Evolutionary conservation across 64 coral and sea anemone genomes (phyloP), one percentile per base, ranked within the genome.

Genomic region (Platygyra sinensis): DNA sequence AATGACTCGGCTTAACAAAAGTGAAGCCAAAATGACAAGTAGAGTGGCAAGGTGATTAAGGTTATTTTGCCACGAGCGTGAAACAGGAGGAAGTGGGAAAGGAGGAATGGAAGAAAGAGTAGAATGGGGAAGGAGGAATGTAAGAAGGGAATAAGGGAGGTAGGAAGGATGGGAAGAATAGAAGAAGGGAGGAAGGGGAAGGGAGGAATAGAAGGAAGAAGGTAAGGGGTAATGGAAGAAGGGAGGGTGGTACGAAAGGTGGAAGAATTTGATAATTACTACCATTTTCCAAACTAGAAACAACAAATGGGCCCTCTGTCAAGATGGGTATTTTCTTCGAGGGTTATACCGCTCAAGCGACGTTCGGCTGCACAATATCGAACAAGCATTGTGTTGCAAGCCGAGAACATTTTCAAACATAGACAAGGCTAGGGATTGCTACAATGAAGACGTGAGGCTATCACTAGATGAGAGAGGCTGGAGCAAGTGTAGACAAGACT

Each of bases 361-460:
- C 20, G 24, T 42, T 78, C 13, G 9, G 39, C n/a, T 78, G 19
- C 8, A 25, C 0, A 78, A 78, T 42, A 52, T 78, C 22, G 75
- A 78, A 52, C 75, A 78, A 22, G 75, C 46, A 49, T 19, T 1
- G 39, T 78, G 75, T 39, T 78, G 75, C 46, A 78, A 38, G 75
- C 75, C 75, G 12, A 51, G 46, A 25, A 78, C 25, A 15, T 78
- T 52, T 22, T 10, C n/a, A 78, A 52, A 46, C 42, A 46, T 46
- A 46, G 42, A 52, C 20, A 7, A 10, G 8, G 15, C 19, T 20
- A 65, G 18, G 36, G 27, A 76, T 76, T 76, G 74, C 33, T 46
- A 46, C 33, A 3, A 18, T 39, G 32, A 32, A 19, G 30, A 76
- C 8, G 30, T 31, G 30, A 42, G 33, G 12, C 30, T 42, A 76